Conservation (phyloP, 2,888 invertebrate species). For the Minunthozetes semirufus region DNA sequence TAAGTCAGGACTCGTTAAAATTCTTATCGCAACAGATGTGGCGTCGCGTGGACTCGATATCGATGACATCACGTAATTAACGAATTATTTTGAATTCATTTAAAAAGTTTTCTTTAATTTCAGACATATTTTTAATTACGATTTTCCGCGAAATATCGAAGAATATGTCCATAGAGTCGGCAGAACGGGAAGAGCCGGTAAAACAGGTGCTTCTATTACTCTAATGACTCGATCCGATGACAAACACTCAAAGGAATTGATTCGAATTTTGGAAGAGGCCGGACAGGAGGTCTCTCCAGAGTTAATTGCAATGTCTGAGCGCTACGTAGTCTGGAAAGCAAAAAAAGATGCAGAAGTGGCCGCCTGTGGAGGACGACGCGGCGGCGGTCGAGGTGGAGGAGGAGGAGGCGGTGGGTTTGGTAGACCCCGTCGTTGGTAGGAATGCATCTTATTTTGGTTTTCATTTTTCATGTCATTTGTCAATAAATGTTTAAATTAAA, state of each 20-base stretch:
- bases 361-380: slow-evolving; percentile 41
- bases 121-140: slow-evolving; percentile 80
- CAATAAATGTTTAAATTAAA: not conserved
- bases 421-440: not conserved
- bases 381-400: not conserved
- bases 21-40: slow-evolving; percentile 89
- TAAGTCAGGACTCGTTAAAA: slow-evolving; percentile 66
- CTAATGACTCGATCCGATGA: slow-evolving; percentile 71
- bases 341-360: slow-evolving; percentile 45
- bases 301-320: slow-evolving; percentile 65
- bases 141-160: slow-evolving; percentile 88
- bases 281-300: slow-evolving; percentile 72
- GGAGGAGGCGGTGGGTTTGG: not conserved
- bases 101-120: not conserved
- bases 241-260: slow-evolving; percentile 70
- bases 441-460: not conserved
- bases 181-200: slow-evolving; percentile 84
- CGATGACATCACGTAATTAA: slow-evolving; percentile 64
- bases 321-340: slow-evolving; percentile 63
- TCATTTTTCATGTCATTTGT: not conserved
- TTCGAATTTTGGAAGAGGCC: slow-evolving; percentile 78
- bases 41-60: slow-evolving; percentile 91
- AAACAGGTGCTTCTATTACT: slow-evolving; percentile 70
- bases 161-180: slow-evolving; percentile 96
- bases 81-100: slow-evolving; percentile 34